phyloP scores from a whole-genome alignment of 92 coral and sea anemone genomes.

The Phymanthus crucifer region DNA sequence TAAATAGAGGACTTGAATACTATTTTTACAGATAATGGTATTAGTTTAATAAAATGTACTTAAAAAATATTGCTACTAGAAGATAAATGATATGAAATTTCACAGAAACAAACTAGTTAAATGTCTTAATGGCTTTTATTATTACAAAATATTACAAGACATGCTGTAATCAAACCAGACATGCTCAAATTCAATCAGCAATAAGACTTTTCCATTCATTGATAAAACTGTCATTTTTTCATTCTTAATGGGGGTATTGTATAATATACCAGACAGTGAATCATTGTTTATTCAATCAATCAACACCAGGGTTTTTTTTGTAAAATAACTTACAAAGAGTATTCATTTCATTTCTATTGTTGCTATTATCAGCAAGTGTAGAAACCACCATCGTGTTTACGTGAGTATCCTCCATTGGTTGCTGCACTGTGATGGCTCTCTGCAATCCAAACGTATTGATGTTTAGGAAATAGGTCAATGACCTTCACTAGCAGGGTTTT shows the following conservation, averaged over 20 bases:
- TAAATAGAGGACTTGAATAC: neutral
- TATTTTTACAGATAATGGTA: neutral
- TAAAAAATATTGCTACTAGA: neutral
- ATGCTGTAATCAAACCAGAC: slow-evolving; percentile 8
- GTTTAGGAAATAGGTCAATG: neutral
- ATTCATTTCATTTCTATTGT: neutral
- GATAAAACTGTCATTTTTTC: neutral
- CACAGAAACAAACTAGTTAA: neutral
- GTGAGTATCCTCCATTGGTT: slow-evolving; percentile 96
- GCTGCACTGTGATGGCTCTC: slow-evolving; percentile 99
- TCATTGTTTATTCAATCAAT: neutral
- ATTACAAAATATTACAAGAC: neutral
- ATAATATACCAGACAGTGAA: neutral
- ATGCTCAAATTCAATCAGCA: neutral
- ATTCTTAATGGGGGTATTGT: neutral
- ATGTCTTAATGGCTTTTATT: neutral
- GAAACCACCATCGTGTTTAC: slow-evolving; percentile 98
- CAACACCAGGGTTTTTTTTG: neutral
- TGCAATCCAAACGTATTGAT: slow-evolving; percentile 23
- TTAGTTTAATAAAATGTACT: neutral
- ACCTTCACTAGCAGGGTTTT: neutral
- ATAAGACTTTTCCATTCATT: neutral
- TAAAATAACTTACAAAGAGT: neutral
- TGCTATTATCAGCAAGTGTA: slow-evolving; percentile 65
- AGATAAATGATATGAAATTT: neutral